Evolutionary conservation across 2,113 vertebrate species (phyloP), one percentile per base, ranked within the genome.

Genomic region (Bolborhynchus lineola): DNA sequence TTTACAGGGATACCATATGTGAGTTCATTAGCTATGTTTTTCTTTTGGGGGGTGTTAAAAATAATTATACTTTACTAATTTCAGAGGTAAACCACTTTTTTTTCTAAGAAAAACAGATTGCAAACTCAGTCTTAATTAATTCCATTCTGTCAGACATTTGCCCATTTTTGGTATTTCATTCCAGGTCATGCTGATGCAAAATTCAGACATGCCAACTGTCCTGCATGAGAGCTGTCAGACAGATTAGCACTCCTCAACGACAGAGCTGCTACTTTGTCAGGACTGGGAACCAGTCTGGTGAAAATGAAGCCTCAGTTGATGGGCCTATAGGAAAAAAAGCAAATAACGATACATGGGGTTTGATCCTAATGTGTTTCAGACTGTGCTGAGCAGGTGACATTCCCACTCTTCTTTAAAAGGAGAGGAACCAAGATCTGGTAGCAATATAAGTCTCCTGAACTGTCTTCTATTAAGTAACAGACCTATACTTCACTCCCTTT

Each of bases 141-240:
- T 97, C 91, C 88, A 1, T 95, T 78, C 91, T 68, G 68, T 97
- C 87, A 96, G 92, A 96, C 71, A 84, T 85, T 96, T 95, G 95
- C 84, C 90, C 88, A 83, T 93, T 96, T 96, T 93, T 91, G 77
- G 93, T 97, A 60, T 80, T 97, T 86, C 81, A 50, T 96, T 96
- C 79, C 92, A 96, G 95, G 95, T 96, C 97, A 96, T 5, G 35
- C 80, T 96, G 94, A 97, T 96, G 96, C 92, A 98, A 97, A 97
- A 97, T 97, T 97, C 93, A 97, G 92, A 92, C 82, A 74, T 77
- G 93, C 96, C 97, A 97, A 97, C 95, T 97, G 97, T 97, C 97
- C 94, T 90, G 88, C 71, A 57, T 94, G 92, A 95, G 82, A 93
- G 55, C 96, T 96, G 97, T 97, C 97, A 98, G 85, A 76, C 64